Evolutionary conservation across 2,888 invertebrate genomes (phyloP).

Genomic region (Hypomecis atomaria): DNA sequence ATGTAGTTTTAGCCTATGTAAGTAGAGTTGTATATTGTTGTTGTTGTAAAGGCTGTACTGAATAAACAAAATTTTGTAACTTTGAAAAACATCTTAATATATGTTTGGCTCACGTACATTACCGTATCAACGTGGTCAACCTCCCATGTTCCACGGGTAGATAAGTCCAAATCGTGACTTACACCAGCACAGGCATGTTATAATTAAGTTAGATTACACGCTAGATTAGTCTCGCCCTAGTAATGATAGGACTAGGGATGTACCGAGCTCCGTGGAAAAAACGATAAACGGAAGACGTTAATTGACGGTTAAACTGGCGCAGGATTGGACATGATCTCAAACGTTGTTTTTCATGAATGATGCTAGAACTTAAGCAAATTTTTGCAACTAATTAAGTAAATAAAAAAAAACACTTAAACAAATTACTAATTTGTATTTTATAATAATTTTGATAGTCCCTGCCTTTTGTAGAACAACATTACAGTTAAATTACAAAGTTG

Average conservation of each 20-base stretch:
- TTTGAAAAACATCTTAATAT: no score
- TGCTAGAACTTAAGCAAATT: no score
- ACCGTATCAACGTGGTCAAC: slow-evolving; percentile 17
- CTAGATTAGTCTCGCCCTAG: slow-evolving; percentile 64
- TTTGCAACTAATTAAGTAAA: no score
- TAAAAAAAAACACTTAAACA: no score
- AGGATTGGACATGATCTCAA: slow-evolving; percentile 1
- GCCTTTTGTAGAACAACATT: no score
- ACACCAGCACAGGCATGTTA: slow-evolving; percentile 74
- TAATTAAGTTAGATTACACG: slow-evolving; percentile 79
- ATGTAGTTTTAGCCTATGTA: no score
- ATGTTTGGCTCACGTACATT: neutral
- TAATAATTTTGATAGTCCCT: no score
- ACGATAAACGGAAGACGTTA: slow-evolving; percentile 42
- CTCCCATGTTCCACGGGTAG: slow-evolving; percentile 53
- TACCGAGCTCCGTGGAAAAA: slow-evolving; percentile 52
- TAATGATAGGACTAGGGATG: slow-evolving; percentile 63
- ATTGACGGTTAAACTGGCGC: slow-evolving; percentile 34
- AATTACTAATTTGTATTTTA: no score
- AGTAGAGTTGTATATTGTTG: no score
- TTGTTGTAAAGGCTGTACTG: no score
- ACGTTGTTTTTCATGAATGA: neutral
- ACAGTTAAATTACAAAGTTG: no score
- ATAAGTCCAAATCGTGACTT: slow-evolving; percentile 80
- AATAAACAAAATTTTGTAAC: no score